Evolutionary conservation across 2,888 invertebrate species (phyloP).

Genomic region (Quadroppia sp.): DNA sequence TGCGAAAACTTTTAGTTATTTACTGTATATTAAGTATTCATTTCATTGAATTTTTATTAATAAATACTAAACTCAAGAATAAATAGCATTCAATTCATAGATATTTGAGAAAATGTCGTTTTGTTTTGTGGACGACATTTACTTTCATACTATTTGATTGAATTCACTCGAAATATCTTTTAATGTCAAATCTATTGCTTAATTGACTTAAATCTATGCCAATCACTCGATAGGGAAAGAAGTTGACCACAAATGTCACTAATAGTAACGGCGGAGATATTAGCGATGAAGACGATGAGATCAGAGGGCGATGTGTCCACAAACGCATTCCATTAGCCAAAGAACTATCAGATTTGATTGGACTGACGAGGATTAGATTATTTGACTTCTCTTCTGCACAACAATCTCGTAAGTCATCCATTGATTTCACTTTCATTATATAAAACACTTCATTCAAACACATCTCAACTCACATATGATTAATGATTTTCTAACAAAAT

Average conservation of each 20-base stretch:
- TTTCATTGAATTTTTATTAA: neutral
- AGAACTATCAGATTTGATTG: conserved; percentile 57
- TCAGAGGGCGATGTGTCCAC: conserved; percentile 39
- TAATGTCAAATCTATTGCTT: too few relatives aligned
- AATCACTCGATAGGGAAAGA: conserved; percentile 54
- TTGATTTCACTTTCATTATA: neutral
- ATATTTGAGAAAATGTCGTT: too few relatives aligned
- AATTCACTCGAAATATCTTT: too few relatives aligned
- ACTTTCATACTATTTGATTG: too few relatives aligned
- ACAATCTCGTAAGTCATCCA: conserved; percentile 17
- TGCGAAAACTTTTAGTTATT: neutral
- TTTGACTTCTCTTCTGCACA: conserved; percentile 23
- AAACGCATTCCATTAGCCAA: conserved; percentile 51
- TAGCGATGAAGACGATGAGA: conserved; percentile 59
- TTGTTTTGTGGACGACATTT: too few relatives aligned
- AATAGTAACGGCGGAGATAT: conserved; percentile 56
- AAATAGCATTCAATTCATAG: neutral
- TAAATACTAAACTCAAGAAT: neutral
- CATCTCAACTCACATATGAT: neutral
- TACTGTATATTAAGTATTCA: neutral
- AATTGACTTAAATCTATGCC: neutral
- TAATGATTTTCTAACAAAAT: too few relatives aligned
- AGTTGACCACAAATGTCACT: conserved; percentile 51
- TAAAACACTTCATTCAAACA: neutral
- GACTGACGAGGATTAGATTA: conserved; percentile 51